Evolutionary conservation across 1,140 invertebrate species (phyloP), one percentile per base, ranked within the genome.

Genomic region (Papilio xuthus): DNA sequence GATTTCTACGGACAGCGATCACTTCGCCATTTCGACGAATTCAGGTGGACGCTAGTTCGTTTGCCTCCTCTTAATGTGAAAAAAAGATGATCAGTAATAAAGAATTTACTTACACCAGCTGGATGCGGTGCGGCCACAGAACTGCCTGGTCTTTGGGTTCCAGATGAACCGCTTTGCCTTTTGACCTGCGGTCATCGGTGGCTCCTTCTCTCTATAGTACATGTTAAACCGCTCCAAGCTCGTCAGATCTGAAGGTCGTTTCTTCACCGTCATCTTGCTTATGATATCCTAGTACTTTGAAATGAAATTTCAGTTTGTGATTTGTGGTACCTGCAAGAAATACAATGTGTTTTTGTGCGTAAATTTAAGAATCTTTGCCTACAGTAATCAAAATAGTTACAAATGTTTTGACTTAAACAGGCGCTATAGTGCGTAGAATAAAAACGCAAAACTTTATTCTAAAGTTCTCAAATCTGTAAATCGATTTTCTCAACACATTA

Each of bases 41-140:
- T n/a, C n/a, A n/a, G n/a, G n/a, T n/a, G n/a, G n/a, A n/a, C n/a
- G n/a, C n/a, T n/a, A n/a, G n/a, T n/a, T n/a, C n/a, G n/a, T n/a
- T n/a, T n/a, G n/a, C n/a, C n/a, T n/a, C n/a, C n/a, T n/a, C n/a
- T n/a, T n/a, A n/a, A n/a, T n/a, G n/a, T n/a, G n/a, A n/a, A n/a
- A n/a, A n/a, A 15, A 28, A 67, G 63, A 67, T 56, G 23, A 28
- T 26, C 42, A 44, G 18, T 4, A 74, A 28, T 75, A n/a, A 56
- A 32, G 32, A 18, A 37, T 12, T n/a, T n/a, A 95, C 96, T 96
- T 91, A 97, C 96, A 96, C 96, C 96, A 97, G 88, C 96, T 96
- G 15, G 95, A 90, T 32, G 94, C 95, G 9, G 96, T 96, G 79
- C 96, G 93, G 23, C 96, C 96, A 53, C 96, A 95, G 85, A 97